Percentiles rank a stretch among this genome's conserved stretches.
These are phyloP conservation scores for Lepidurus apus DNA, from an alignment of 1,140 invertebrate species.

Conservation along the genomic window DNA sequence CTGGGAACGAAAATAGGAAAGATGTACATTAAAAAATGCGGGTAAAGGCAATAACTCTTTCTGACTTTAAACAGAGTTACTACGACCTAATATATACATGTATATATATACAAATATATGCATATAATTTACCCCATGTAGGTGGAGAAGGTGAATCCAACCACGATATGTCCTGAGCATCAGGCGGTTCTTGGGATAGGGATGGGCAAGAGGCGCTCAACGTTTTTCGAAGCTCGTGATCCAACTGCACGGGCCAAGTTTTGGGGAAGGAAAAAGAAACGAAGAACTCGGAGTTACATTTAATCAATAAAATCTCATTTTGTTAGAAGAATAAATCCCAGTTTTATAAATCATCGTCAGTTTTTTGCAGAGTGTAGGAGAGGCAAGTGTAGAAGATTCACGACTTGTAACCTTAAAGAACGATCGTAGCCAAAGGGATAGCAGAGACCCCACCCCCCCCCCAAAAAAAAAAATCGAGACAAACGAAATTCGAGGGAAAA, in stretches of 20 bases:
- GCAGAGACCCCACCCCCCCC: neutral
- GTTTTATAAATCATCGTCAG: constrained; percentile 10
- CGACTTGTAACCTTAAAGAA: constrained; percentile 4
- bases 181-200: neutral
- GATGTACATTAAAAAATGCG: neutral
- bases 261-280: neutral
- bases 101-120: too few relatives aligned
- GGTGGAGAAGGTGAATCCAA: neutral
- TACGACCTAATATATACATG: too few relatives aligned
- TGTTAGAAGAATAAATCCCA: neutral
- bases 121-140: neutral
- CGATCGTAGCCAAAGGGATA: neutral
- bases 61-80: too few relatives aligned
- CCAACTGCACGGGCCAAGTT: neutral
- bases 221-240: neutral
- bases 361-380: neutral
- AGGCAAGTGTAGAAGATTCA: neutral
- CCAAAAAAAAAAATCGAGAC: neutral
- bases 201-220: constrained; percentile 7
- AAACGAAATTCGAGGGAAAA: neutral
- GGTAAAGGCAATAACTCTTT: too few relatives aligned
- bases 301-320: constrained; percentile 20
- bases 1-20: neutral
- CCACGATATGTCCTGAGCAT: neutral
- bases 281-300: neutral